These are phyloP conservation scores for Tortrix viridana DNA, from an alignment of 2,888 invertebrate species.

Conservation along the genomic window DNA sequence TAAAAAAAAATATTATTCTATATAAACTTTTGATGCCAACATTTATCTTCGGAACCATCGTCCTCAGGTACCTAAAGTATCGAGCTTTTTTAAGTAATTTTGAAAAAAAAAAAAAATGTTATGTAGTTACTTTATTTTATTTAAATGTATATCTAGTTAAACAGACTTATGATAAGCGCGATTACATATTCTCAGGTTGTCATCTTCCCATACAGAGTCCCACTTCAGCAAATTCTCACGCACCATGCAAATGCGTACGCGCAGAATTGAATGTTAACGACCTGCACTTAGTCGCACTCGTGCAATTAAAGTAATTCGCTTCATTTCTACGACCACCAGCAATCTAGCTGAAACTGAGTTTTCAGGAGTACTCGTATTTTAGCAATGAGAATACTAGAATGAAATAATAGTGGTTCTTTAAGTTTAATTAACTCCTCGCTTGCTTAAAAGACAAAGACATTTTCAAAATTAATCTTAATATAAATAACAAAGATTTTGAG, in stretches of 20 bases:
- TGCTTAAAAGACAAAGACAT: too few species aligned
- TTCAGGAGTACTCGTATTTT: constrained; percentile 1
- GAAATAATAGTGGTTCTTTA: not conserved
- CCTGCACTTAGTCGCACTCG: constrained; percentile 3
- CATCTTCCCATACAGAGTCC: constrained; percentile 1
- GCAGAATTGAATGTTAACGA: constrained; percentile 30
- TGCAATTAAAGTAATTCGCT: not conserved
- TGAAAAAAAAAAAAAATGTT: too few species aligned
- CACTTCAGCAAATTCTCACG: constrained; percentile 23
- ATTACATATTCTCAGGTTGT: not conserved
- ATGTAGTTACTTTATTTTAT: too few species aligned
- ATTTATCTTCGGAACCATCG: too few species aligned
- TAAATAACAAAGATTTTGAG: too few species aligned
- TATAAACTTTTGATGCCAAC: too few species aligned
- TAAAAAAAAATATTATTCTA: too few species aligned
- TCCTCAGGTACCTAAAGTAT: too few species aligned
- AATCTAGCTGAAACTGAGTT: constrained; percentile 3
- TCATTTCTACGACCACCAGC: constrained; percentile 9
- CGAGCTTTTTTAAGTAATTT: too few species aligned
- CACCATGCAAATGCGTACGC: constrained; percentile 19
- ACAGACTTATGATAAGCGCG: not conserved
- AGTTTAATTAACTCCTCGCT: not conserved
- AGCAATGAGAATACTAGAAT: not conserved
- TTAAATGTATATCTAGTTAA: not conserved
- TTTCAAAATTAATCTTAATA: too few species aligned